Evolutionary conservation across 2,888 invertebrate species (phyloP).

Genomic region (Drosophila kokeensis): DNA sequence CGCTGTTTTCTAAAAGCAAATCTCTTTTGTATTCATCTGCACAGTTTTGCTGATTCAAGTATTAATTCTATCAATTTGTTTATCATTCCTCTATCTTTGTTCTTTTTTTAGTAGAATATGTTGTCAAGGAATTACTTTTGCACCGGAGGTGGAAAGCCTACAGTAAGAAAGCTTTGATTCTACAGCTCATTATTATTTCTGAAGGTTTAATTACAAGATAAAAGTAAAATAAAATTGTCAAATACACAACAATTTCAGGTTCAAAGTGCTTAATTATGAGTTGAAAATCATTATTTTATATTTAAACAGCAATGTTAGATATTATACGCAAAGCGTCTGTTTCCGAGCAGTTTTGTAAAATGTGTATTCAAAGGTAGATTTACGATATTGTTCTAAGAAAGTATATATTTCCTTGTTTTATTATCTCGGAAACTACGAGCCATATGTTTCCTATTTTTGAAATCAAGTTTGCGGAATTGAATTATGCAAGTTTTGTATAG

Average conservation of each 20-base stretch:
- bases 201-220: background rate
- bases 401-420: background rate
- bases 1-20: slow-evolving; percentile 3
- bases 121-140: slow-evolving; percentile 11
- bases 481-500: background rate
- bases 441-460: background rate
- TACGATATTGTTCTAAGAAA: background rate
- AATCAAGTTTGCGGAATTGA: background rate
- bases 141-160: background rate
- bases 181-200: background rate
- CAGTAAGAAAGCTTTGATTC: background rate
- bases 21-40: slow-evolving; percentile 6
- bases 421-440: background rate
- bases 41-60: slow-evolving; percentile 21
- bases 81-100: background rate
- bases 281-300: background rate
- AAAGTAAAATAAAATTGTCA: background rate
- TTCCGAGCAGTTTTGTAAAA: background rate
- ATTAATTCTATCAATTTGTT: slow-evolving; percentile 29
- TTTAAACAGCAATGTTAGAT: background rate
- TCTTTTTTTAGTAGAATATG: slow-evolving; percentile 1
- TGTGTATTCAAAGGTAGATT: background rate
- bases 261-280: background rate
- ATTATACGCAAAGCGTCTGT: background rate
- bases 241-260: background rate